These are phyloP conservation scores for Perithous albicinctus DNA, from an alignment of 2,888 invertebrate species.

Conservation along the genomic window DNA sequence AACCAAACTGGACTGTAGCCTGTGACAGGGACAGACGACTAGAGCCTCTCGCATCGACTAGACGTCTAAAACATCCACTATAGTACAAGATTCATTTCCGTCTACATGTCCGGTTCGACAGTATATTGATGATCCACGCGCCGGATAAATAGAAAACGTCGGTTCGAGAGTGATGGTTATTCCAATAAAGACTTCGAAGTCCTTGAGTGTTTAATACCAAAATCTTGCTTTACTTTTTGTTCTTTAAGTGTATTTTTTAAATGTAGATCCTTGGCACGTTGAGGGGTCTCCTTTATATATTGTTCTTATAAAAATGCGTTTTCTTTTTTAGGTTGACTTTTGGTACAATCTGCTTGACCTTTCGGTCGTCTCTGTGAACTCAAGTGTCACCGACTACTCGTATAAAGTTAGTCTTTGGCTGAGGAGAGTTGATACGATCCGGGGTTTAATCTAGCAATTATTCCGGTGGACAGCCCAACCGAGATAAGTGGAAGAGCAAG, in stretches of 20 bases:
- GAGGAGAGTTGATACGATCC: not conserved
- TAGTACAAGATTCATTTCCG: not conserved
- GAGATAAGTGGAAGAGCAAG: constrained; percentile 17
- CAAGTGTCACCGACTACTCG: not conserved
- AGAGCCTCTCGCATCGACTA: not conserved
- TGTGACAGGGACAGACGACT: not conserved
- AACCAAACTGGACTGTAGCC: not conserved
- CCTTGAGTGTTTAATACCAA: not conserved
- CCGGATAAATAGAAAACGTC: not conserved
- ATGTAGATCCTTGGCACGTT: constrained; percentile 1
- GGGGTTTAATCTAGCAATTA: constrained; percentile 48
- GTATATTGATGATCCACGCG: not conserved
- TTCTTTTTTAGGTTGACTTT: no score
- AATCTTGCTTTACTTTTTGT: not conserved
- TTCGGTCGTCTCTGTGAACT: not conserved
- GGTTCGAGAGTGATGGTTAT: not conserved
- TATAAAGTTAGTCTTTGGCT: not conserved
- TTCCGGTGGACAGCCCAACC: constrained; percentile 20
- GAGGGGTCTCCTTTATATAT: not conserved
- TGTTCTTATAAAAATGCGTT: not conserved
- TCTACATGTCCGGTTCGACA: not conserved
- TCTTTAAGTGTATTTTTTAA: not conserved
- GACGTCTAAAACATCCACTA: not conserved
- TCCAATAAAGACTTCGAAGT: not conserved
- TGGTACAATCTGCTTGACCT: not conserved